These are phyloP conservation scores for Alviniconcha strummeri DNA, from an alignment of 2,888 invertebrate species.

Conservation along the genomic window DNA sequence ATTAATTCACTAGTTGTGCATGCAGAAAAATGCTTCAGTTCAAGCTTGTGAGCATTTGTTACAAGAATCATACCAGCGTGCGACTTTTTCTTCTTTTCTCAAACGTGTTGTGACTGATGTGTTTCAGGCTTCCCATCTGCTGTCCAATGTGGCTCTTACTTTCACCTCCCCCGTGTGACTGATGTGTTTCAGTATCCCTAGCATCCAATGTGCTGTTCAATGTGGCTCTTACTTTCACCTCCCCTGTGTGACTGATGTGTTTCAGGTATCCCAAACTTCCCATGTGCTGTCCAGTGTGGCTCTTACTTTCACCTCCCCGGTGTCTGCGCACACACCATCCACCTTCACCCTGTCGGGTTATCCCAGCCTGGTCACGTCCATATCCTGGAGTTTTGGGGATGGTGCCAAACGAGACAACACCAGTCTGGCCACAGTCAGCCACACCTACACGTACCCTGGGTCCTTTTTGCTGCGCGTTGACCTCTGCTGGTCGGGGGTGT, in stretches of 20 bases:
- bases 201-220: conserved; percentile 35
- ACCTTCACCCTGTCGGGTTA: conserved; percentile 39
- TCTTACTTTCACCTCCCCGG: conserved; percentile 32
- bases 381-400: conserved; percentile 48
- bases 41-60: too few species aligned
- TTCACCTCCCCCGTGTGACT: conserved; percentile 27
- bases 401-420: conserved; percentile 28
- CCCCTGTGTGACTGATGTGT: not conserved
- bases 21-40: too few species aligned
- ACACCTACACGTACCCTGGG: conserved; percentile 47
- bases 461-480: conserved; percentile 40
- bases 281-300: conserved; percentile 37
- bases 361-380: conserved; percentile 35
- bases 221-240: conserved; percentile 6
- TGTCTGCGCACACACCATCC: conserved; percentile 32
- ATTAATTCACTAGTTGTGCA: too few species aligned
- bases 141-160: conserved; percentile 39
- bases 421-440: conserved; percentile 17
- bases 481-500: conserved; percentile 30
- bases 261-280: conserved; percentile 20
- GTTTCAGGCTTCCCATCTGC: conserved; percentile 25
- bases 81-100: too few species aligned
- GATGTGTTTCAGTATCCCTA: conserved; percentile 9
- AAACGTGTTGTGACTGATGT: too few species aligned
- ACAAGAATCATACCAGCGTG: too few species aligned